These are phyloP conservation scores for Drosophila persimilis DNA, from an alignment of 1,140 invertebrate genomes.

Conservation along the genomic window DNA sequence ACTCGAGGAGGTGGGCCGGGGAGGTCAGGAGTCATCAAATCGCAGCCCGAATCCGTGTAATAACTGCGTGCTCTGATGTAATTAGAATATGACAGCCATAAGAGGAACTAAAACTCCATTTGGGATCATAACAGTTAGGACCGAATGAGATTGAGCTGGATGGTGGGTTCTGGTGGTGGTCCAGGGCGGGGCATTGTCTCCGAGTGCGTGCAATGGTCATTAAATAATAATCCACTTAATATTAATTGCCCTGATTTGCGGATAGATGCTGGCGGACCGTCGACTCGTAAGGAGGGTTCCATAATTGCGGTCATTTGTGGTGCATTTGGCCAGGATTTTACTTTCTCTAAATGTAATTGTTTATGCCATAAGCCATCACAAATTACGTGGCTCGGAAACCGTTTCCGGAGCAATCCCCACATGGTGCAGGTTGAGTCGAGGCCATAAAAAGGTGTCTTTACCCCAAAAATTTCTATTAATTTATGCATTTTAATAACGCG, in stretches of 20 bases:
- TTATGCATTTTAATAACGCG: constrained; percentile 79
- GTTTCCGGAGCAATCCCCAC: constrained; percentile 55
- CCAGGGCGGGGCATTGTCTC: constrained; percentile 26
- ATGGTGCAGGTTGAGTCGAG: constrained; percentile 37
- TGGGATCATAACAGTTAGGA: constrained; percentile 69
- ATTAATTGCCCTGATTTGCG: constrained; percentile 79
- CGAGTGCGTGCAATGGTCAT: constrained; percentile 71
- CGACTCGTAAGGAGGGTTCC: constrained; percentile 22
- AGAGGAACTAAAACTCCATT: constrained; percentile 34
- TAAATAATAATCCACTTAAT: constrained; percentile 82
- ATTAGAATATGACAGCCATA: constrained; percentile 73
- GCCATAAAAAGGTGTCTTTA: constrained; percentile 53
- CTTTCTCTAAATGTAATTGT: constrained; percentile 57
- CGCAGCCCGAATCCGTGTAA: constrained; percentile 54
- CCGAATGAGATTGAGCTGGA: constrained; percentile 63
- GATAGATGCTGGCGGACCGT: constrained; percentile 21
- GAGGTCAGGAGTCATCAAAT: constrained; percentile 64
- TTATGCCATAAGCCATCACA: constrained; percentile 57
- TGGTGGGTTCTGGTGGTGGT: constrained; percentile 24
- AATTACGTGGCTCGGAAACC: constrained; percentile 49
- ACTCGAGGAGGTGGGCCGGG: constrained; percentile 20
- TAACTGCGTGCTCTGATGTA: constrained; percentile 73
- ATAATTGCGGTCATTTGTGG: constrained; percentile 74
- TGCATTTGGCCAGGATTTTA: constrained; percentile 51
- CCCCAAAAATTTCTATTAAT: constrained; percentile 62